A percentile compares a stretch with the other conserved stretches of the same genome.
Evolutionary conservation across 2,797 vertebrate species (phyloP).

Genomic region (Enteromius viviparus): DNA sequence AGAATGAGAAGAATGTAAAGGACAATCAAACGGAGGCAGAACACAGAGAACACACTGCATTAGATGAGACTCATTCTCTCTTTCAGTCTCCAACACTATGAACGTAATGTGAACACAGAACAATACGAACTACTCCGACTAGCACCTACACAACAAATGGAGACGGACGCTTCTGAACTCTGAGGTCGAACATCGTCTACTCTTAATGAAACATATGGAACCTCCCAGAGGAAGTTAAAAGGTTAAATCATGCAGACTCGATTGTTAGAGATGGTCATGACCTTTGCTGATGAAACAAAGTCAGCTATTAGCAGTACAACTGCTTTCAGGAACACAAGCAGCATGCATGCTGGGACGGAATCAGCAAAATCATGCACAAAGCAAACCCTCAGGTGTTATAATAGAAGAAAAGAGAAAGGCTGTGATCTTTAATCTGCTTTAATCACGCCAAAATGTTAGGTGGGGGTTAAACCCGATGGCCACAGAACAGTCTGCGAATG

Average conservation of each 20-base stretch:
- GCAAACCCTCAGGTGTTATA: slow-evolving; percentile 9
- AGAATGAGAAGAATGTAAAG: neutral
- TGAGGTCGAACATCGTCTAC: neutral
- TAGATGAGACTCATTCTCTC: slow-evolving; percentile 23
- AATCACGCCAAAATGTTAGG: neutral
- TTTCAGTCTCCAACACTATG: slow-evolving; percentile 15
- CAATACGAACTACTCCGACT: slow-evolving; percentile 31
- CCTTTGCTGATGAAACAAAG: slow-evolving; percentile 21
- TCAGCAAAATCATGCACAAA: slow-evolving; percentile 51
- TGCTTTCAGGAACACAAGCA: slow-evolving; percentile 37
- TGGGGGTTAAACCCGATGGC: neutral
- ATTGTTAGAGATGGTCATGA: slow-evolving; percentile 20
- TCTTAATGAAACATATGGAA: slow-evolving; percentile 12
- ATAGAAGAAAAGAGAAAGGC: slow-evolving; percentile 12
- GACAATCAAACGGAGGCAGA: neutral
- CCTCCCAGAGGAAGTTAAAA: slow-evolving; percentile 19
- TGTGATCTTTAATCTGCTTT: slow-evolving; percentile 1
- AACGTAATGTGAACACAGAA: slow-evolving; percentile 40
- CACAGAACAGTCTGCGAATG: slow-evolving; percentile 10
- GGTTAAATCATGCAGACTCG: slow-evolving; percentile 53
- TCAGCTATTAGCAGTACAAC: slow-evolving; percentile 16
- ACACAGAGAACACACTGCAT: slow-evolving; percentile 4
- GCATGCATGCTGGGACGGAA: slow-evolving; percentile 39
- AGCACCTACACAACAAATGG: slow-evolving; percentile 48
- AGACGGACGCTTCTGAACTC: slow-evolving; percentile 38